Percentiles rank a stretch among this genome's conserved stretches.
Conservation (phyloP, 2,797 vertebrate genomes). For the Semotilus atromaculatus region DNA sequence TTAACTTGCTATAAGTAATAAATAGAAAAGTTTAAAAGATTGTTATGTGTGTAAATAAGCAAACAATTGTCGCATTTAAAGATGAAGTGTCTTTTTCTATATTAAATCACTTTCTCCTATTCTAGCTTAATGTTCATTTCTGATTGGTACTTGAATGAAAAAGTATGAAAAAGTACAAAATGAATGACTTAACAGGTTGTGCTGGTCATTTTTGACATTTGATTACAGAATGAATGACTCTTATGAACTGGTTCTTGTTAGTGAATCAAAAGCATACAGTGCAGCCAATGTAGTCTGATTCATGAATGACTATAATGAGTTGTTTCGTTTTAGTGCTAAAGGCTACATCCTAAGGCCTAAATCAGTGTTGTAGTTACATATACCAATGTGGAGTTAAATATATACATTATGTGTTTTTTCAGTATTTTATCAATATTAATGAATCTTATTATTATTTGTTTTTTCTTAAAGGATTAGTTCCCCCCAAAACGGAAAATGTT, state of each 20-base stretch:
- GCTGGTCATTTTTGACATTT: neutral
- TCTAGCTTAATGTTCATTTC: neutral
- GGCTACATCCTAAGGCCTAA: neutral
- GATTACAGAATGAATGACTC: neutral
- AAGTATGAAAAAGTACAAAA: no score
- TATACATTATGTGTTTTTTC: neutral
- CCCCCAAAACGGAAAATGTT: neutral
- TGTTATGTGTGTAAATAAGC: slow-evolving; percentile 11
- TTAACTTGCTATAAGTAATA: neutral
- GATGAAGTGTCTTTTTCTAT: neutral
- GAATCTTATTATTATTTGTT: neutral
- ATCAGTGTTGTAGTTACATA: slow-evolving; percentile 1
- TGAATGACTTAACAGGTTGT: neutral
- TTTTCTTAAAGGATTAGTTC: neutral
- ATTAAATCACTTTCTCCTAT: neutral
- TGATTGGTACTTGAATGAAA: neutral
- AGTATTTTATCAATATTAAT: neutral
- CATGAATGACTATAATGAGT: neutral
- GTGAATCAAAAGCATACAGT: neutral
- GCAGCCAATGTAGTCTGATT: neutral
- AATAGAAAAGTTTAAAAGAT: neutral
- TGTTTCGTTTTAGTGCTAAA: neutral
- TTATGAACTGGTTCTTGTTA: neutral
- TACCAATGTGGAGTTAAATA: neutral
- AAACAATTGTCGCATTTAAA: neutral